Evolutionary conservation across 1,140 invertebrate genomes (phyloP), one percentile per base, ranked within the genome.

Genomic region (Drosophila watanabei): DNA sequence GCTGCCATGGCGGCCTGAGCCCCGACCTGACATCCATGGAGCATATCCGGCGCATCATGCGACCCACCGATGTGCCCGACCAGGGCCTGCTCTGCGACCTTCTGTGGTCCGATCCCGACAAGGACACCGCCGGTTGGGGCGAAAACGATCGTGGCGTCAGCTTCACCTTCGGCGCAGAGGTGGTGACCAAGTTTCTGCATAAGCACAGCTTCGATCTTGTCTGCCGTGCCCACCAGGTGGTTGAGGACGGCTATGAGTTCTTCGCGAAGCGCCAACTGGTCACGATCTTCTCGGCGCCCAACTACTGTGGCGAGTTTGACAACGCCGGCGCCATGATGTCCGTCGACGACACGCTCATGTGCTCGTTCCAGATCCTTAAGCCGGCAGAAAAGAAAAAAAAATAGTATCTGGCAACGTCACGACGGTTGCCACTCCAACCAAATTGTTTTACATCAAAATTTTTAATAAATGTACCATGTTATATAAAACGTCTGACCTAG

Each of bases 361-460:
- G 54, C 54, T 57, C 54, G 5, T 57, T 57, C 35, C 54, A 57
- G 20, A 57, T 57, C 35, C 35, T 57, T 2, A 57, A 57, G 54
- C 54, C 54, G 54, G 54, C 54, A 13, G 54, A 57, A 39, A 57
- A 57, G 54, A 57, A 57, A 39, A 57, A 57, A 57, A 57, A 57
- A 3, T 57, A 39, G 16, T 6, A 24, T 28, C 18, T 24, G 20
- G 9, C 2, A 57, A 57, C 11, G n/a, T 32, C n/a, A 13, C n/a
- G 30, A 18, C n/a, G 32, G 30, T 20, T 37, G 8, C 33, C 33
- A 10, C 8, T 56, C 20, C 18, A 20, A 14, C 6, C 11, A 39
- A 39, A 57, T 57, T 41, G 35, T 39, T 57, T 57, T 57, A 39
- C 54, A 39, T 57, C 54, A 39, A 57, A 57, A 57, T 57, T 57